Conservation (phyloP, 2,113 vertebrate species). For the Colistium nudipinnis region DNA sequence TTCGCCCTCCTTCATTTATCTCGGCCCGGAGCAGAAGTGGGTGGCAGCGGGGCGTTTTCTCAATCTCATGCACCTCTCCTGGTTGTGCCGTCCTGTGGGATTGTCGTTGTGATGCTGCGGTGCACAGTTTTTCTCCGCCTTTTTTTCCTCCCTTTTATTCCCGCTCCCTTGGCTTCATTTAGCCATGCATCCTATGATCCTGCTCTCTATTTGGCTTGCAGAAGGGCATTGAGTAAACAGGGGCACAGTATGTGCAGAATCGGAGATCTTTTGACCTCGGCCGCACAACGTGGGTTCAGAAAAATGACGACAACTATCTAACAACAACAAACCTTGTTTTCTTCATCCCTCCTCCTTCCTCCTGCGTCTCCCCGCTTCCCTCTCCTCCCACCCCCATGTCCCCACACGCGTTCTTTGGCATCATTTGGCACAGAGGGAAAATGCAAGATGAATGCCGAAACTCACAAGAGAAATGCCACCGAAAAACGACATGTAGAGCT, state of each 20-base stretch:
- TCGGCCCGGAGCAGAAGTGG: slow-evolving; percentile 34
- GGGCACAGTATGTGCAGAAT: slow-evolving; percentile 11
- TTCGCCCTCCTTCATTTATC: slow-evolving; percentile 45
- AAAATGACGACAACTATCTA: slow-evolving; percentile 30
- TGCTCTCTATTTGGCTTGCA: slow-evolving; percentile 38
- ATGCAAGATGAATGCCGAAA: slow-evolving; percentile 41
- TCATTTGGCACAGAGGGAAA: slow-evolving; percentile 59
- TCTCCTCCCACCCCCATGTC: not conserved
- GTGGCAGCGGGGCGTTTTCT: slow-evolving; percentile 46
- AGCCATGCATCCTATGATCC: slow-evolving; percentile 41
- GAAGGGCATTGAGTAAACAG: slow-evolving; percentile 46
- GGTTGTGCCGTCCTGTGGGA: slow-evolving; percentile 13
- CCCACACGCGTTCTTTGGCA: slow-evolving; percentile 44
- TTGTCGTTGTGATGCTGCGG: slow-evolving; percentile 20
- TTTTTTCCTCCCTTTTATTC: slow-evolving; percentile 17
- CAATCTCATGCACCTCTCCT: slow-evolving; percentile 15
- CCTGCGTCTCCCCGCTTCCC: not conserved
- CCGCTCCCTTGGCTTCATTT: slow-evolving; percentile 15
- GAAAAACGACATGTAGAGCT: slow-evolving; percentile 37
- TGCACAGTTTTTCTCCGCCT: slow-evolving; percentile 17
- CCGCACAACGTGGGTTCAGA: not conserved
- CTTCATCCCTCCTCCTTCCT: slow-evolving; percentile 29
- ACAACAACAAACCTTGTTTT: slow-evolving; percentile 39
- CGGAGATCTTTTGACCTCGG: slow-evolving; percentile 47
- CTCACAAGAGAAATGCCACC: slow-evolving; percentile 9